phyloP scores from a whole-genome alignment of 1,140 invertebrate genomes.

The Micrasema minimum region DNA sequence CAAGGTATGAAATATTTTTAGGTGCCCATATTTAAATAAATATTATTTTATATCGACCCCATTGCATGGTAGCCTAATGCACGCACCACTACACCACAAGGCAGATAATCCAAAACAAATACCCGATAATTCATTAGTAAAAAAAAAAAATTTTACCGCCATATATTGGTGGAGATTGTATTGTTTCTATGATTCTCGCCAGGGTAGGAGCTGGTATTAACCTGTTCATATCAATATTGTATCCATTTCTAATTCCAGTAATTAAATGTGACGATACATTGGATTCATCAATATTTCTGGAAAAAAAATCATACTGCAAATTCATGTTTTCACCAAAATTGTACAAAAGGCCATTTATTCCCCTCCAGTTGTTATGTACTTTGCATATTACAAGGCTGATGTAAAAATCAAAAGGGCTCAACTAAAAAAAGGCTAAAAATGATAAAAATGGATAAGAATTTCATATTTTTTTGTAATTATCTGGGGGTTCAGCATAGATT shows the following conservation, averaged over 20 bases:
- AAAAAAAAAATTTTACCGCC: constrained; percentile 40
- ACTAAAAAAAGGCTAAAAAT: not conserved
- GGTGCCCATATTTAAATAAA: no score
- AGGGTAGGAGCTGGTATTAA: constrained; percentile 38
- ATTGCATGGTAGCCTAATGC: not conserved
- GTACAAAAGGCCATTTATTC: no score
- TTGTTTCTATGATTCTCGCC: constrained; percentile 27
- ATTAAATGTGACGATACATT: constrained; percentile 39
- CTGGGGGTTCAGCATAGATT: not conserved
- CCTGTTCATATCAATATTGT: constrained; percentile 31
- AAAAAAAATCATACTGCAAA: constrained; percentile 13
- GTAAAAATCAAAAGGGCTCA: not conserved
- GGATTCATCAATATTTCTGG: constrained; percentile 39
- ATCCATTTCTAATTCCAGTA: constrained; percentile 12
- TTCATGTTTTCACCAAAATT: not conserved
- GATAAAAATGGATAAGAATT: not conserved
- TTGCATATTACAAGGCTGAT: not conserved
- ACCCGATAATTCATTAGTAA: no score
- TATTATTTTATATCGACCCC: no score
- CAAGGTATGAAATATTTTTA: no score
- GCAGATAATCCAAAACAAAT: not conserved
- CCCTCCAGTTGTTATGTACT: no score
- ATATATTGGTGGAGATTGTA: constrained; percentile 37
- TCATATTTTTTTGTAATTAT: not conserved
- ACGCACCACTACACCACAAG: not conserved